A percentile compares a stretch with the other conserved stretches of the same genome.
Evolutionary conservation across 2,797 vertebrate species (phyloP).

Genomic region (Psittacula echo): DNA sequence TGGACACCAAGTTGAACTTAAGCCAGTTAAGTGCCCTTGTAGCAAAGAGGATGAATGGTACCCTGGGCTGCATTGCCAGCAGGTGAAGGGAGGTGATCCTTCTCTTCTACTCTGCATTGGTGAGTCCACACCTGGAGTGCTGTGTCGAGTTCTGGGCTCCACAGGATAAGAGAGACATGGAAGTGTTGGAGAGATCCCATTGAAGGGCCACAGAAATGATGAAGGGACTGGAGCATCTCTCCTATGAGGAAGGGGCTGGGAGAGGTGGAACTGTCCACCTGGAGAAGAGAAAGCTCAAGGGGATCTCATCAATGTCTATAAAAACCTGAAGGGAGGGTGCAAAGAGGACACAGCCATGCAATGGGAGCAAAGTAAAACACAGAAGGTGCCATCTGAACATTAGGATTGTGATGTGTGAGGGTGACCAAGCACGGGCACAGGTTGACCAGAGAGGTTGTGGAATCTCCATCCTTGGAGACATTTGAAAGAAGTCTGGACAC

Average conservation of each 20-base stretch:
- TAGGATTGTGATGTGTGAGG: neutral
- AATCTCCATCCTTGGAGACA: neutral
- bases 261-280: neutral
- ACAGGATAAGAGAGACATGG: neutral
- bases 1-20: neutral
- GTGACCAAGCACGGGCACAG: neutral
- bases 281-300: neutral
- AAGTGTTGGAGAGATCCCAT: neutral
- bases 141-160: neutral
- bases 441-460: neutral
- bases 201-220: fast-evolving
- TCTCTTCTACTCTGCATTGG: neutral
- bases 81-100: neutral
- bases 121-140: neutral
- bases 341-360: neutral
- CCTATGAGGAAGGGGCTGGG: neutral
- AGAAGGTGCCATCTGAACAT: neutral
- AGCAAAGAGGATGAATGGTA: neutral
- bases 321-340: neutral
- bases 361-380: neutral
- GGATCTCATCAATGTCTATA: neutral
- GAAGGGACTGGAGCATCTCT: neutral
- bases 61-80: neutral
- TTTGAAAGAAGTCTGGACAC: neutral
- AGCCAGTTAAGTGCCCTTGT: neutral